A percentile compares a stretch with the other conserved stretches of the same genome.
phyloP scores from a whole-genome alignment of 2,797 vertebrate genomes.

The Ciconia nigra region DNA sequence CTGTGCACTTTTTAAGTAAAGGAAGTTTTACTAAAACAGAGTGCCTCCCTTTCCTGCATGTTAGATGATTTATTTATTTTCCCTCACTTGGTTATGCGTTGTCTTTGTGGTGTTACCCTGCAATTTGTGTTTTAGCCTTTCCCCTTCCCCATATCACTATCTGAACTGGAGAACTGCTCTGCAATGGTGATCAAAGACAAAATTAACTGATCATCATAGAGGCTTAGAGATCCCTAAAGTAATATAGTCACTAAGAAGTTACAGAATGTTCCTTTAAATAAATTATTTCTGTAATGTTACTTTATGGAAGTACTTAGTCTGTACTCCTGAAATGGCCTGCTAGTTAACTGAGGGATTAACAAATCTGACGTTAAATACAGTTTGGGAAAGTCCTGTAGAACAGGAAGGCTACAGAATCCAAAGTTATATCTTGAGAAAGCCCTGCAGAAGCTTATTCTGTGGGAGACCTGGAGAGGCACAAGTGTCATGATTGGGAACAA shows the following conservation, averaged over 20 bases:
- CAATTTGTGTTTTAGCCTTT: not conserved
- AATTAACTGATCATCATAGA: not conserved
- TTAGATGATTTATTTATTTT: not conserved
- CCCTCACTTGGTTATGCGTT: not conserved
- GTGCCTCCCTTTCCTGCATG: not conserved
- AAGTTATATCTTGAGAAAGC: not conserved
- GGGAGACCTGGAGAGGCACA: not conserved
- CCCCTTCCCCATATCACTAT: accelerated
- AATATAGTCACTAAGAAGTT: not conserved
- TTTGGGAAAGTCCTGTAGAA: not conserved
- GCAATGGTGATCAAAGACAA: not conserved
- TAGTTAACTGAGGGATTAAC: not conserved
- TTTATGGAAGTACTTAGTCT: not conserved
- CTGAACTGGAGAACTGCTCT: not conserved
- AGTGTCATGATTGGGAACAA: not conserved
- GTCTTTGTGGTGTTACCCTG: not conserved
- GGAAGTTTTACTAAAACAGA: not conserved
- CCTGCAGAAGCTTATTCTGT: not conserved
- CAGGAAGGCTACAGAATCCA: not conserved
- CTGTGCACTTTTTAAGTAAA: not conserved
- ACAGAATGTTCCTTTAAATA: not conserved
- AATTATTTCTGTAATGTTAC: not conserved
- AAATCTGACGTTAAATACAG: not conserved
- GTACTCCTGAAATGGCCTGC: not conserved
- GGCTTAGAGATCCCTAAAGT: not conserved